Percentiles rank a stretch among this genome's conserved stretches.
Conservation (phyloP, 1,140 invertebrate species). For the Vanessa atalanta region DNA sequence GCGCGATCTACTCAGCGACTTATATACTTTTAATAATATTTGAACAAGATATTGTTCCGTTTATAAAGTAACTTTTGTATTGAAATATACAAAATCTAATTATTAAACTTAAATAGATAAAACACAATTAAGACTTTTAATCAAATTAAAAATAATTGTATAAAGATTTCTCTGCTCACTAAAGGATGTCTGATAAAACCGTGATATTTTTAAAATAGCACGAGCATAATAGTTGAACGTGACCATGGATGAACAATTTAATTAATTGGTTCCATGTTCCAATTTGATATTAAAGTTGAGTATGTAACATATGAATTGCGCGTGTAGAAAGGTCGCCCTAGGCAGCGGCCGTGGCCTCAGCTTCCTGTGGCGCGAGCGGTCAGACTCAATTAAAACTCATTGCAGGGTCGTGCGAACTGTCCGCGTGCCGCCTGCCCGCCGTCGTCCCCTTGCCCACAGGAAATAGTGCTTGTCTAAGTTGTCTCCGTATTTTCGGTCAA, state of each 20-base stretch:
- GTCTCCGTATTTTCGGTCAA: conserved; percentile 57
- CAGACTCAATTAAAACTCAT: conserved; percentile 77
- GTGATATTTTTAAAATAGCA: not conserved
- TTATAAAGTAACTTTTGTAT: too few relatives aligned
- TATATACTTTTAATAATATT: too few relatives aligned
- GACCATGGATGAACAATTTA: not conserved
- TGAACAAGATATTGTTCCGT: too few relatives aligned
- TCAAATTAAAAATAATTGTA: too few relatives aligned
- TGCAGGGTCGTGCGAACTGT: conserved; percentile 73
- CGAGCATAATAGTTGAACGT: not conserved
- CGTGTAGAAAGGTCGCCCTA: conserved; percentile 62
- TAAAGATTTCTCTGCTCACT: too few relatives aligned
- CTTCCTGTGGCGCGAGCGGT: conserved; percentile 61
- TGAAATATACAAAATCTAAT: too few relatives aligned
- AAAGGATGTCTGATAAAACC: too few relatives aligned
- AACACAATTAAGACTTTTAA: too few relatives aligned
- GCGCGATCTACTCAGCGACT: too few relatives aligned
- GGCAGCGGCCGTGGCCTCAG: conserved; percentile 58
- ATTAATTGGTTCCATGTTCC: not conserved
- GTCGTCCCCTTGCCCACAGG: conserved; percentile 62
- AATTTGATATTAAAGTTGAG: not conserved
- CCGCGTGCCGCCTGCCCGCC: conserved; percentile 37
- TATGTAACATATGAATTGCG: conserved; percentile 28
- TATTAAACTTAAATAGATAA: too few relatives aligned
- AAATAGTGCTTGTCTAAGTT: conserved; percentile 67